Evolutionary conservation across 1,140 invertebrate species (phyloP).

Genomic region (Lucilia cuprina): DNA sequence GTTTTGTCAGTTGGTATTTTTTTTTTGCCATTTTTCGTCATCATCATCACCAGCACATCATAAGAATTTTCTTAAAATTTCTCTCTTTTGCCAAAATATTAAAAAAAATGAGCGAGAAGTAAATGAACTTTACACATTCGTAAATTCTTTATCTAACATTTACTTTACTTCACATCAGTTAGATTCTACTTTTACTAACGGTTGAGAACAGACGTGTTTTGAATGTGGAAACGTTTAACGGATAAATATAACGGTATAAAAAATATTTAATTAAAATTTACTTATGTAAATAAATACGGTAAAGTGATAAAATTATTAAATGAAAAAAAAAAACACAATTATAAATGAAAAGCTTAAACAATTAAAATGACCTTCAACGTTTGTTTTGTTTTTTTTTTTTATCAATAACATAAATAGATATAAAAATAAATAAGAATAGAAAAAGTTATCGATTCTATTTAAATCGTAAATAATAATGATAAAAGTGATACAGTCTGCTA

Average conservation of each 20-base stretch:
- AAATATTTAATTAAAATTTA: no score
- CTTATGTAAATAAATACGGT: background rate
- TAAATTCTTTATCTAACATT: background rate
- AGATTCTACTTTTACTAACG: background rate
- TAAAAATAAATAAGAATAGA: background rate
- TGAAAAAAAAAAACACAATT: background rate
- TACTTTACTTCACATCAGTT: background rate
- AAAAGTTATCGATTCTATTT: background rate
- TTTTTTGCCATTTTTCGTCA: no score
- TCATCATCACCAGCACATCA: no score
- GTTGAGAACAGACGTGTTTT: background rate
- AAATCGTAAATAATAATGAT: background rate
- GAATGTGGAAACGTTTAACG: background rate
- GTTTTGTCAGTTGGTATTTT: no score
- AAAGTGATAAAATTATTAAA: background rate
- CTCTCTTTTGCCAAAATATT: no score
- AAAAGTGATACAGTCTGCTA: background rate
- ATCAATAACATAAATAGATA: background rate
- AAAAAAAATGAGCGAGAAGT: no score
- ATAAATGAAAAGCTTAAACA: background rate
- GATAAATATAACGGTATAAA: no score
- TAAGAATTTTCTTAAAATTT: no score
- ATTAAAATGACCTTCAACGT: background rate
- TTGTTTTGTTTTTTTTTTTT: no score
- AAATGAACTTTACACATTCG: background rate